Percentiles rank a stretch among this genome's conserved stretches.
phyloP scores from a whole-genome alignment of 1,140 invertebrate genomes.

The Leptopilina boulardi region DNA sequence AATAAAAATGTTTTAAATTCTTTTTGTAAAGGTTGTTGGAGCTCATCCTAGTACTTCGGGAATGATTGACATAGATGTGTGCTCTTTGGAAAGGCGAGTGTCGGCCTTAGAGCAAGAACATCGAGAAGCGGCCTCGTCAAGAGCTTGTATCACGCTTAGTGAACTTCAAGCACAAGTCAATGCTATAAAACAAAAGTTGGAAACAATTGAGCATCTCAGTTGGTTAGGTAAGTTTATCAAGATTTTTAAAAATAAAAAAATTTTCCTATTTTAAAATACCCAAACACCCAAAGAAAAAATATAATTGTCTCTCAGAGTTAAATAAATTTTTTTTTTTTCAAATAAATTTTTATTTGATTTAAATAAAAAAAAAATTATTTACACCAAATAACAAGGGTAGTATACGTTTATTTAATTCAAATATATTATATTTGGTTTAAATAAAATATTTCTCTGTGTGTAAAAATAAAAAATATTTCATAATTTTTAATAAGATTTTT shows the following conservation, averaged over 20 bases:
- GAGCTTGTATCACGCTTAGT: slow-evolving; percentile 74
- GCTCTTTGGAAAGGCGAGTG: slow-evolving; percentile 77
- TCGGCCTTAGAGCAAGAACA: slow-evolving; percentile 78
- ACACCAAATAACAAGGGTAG: too few species aligned
- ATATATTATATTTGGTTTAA: too few species aligned
- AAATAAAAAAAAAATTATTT: too few species aligned
- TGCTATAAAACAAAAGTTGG: slow-evolving; percentile 81
- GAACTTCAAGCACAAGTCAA: slow-evolving; percentile 82
- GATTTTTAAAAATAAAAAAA: not conserved
- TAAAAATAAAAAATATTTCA: too few species aligned
- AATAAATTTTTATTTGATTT: too few species aligned
- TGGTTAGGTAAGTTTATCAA: slow-evolving; percentile 79
- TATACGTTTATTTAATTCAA: too few species aligned
- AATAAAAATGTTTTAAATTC: too few species aligned
- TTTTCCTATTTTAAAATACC: not conserved
- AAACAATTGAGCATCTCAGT: slow-evolving; percentile 83
- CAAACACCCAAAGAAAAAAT: too few species aligned
- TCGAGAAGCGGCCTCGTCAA: slow-evolving; percentile 67
- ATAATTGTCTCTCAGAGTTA: too few species aligned
- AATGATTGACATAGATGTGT: slow-evolving; percentile 76
- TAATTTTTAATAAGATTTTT: too few species aligned
- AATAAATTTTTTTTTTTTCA: too few species aligned
- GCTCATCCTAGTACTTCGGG: slow-evolving; percentile 70
- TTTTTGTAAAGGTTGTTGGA: slow-evolving; percentile 67
- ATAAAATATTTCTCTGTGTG: too few species aligned